phyloP scores from a whole-genome alignment of 2,888 invertebrate genomes.

The Eutolmus rufibarbis region DNA sequence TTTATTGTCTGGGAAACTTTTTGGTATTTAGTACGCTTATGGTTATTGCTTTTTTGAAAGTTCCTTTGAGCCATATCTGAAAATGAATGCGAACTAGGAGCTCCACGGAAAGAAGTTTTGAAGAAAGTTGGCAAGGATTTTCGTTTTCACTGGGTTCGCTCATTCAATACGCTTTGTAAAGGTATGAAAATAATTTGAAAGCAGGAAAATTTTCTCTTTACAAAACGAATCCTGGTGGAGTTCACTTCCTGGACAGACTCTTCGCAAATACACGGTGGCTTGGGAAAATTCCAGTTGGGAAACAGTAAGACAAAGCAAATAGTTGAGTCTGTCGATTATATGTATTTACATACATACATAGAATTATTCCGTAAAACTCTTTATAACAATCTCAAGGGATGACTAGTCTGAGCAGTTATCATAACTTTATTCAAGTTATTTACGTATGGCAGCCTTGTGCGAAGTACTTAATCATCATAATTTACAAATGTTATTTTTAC shows the following conservation, averaged over 20 bases:
- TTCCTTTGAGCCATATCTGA: not conserved
- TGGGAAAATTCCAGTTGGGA: not conserved
- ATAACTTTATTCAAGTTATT: not conserved
- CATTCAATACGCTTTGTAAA: not conserved
- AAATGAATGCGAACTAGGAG: not conserved
- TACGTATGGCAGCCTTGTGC: not conserved
- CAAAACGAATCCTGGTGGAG: not conserved
- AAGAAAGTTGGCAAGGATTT: not conserved
- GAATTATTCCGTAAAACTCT: not conserved
- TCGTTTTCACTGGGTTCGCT: not conserved
- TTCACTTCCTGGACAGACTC: not conserved
- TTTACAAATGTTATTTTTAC: not conserved
- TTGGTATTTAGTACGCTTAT: constrained; percentile 23
- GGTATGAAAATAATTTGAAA: not conserved
- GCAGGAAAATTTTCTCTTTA: not conserved
- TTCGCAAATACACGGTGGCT: not conserved
- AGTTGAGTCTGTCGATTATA: not conserved
- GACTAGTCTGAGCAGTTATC: not conserved
- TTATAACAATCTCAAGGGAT: not conserved
- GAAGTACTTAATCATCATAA: not conserved
- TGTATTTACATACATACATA: too few species aligned
- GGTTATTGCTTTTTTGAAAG: not conserved
- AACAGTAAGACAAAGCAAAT: not conserved
- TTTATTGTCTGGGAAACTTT: constrained; percentile 9
- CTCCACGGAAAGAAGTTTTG: not conserved